These are phyloP conservation scores for Chaetodon trifascialis DNA, from an alignment of 2,113 vertebrate species.

Conservation along the genomic window DNA sequence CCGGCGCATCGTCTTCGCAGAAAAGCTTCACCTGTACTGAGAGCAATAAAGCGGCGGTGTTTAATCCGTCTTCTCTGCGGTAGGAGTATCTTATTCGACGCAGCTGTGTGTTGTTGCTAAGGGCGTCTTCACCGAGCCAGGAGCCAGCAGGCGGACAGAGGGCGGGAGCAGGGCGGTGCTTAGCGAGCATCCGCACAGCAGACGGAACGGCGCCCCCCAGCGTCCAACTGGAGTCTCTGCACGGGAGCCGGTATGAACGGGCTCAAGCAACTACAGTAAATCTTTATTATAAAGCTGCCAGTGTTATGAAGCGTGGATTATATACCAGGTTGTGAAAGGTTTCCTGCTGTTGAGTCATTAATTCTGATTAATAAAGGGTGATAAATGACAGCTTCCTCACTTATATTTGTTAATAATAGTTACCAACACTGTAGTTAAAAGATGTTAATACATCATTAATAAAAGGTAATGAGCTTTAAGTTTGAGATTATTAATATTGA, in stretches of 20 bases:
- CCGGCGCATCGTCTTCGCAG: constrained; percentile 13
- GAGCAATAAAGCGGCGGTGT: constrained; percentile 44
- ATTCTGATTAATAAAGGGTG: neutral
- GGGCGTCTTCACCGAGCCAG: constrained; percentile 77
- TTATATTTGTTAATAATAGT: no score
- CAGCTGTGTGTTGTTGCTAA: constrained; percentile 83
- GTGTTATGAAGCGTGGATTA: neutral
- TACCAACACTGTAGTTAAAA: no score
- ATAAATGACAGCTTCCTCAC: neutral
- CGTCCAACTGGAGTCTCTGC: constrained; percentile 26
- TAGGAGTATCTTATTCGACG: constrained; percentile 64
- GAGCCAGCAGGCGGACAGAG: constrained; percentile 66
- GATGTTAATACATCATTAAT: neutral
- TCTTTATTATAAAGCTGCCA: neutral
- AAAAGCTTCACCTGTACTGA: constrained; percentile 46
- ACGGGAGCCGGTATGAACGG: neutral
- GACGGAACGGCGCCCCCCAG: constrained; percentile 53
- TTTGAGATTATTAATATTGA: neutral
- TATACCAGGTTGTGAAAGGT: neutral
- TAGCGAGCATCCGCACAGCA: constrained; percentile 21
- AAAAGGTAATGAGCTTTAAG: neutral
- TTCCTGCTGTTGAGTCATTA: no score
- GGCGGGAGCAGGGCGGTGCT: constrained; percentile 58
- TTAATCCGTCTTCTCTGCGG: constrained; percentile 62
- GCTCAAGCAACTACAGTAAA: neutral